Percentiles rank a stretch among this genome's conserved stretches.
These are phyloP conservation scores for Chrysopilus asiliformis DNA, from an alignment of 2,888 invertebrate genomes.

Conservation along the genomic window DNA sequence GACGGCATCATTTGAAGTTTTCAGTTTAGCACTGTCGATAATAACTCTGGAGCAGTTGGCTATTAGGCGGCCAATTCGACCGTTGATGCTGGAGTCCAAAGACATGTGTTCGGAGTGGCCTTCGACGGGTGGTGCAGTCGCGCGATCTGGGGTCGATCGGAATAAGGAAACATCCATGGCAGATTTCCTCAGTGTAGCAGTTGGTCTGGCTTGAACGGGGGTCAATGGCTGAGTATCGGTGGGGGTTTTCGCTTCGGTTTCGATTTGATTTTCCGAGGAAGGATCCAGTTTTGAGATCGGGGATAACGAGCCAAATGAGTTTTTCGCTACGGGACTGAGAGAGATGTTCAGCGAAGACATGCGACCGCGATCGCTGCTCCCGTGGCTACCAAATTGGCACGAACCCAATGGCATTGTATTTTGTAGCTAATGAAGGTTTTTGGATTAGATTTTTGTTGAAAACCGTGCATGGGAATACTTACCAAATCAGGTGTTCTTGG, in stretches of 20 bases:
- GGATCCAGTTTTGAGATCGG: slow-evolving; percentile 24
- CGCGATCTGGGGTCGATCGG: slow-evolving; percentile 12
- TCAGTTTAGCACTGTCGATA: slow-evolving; percentile 7
- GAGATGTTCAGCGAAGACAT: slow-evolving; percentile 5
- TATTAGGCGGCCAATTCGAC: slow-evolving; percentile 22
- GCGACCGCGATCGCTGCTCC: too few species aligned
- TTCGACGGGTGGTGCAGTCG: not conserved
- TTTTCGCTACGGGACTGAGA: slow-evolving; percentile 25
- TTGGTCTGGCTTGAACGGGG: not conserved
- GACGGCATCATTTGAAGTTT: slow-evolving; percentile 13
- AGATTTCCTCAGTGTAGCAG: not conserved
- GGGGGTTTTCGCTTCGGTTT: not conserved
- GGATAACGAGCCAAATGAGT: slow-evolving; percentile 30
- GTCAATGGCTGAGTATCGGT: not conserved
- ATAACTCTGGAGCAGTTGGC: slow-evolving; percentile 21
- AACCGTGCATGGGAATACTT: not conserved
- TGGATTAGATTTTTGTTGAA: not conserved
- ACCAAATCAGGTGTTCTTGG: slow-evolving; percentile 16
- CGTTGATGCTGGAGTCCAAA: slow-evolving; percentile 24
- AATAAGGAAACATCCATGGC: slow-evolving; percentile 5
- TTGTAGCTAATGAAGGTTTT: not conserved
- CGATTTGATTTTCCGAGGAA: not conserved
- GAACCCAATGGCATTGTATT: slow-evolving; percentile 3
- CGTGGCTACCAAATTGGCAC: too few species aligned
- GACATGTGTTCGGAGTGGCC: slow-evolving; percentile 21